phyloP scores from a whole-genome alignment of 2,888 invertebrate species.

The Drosophila flavopinicola region DNA sequence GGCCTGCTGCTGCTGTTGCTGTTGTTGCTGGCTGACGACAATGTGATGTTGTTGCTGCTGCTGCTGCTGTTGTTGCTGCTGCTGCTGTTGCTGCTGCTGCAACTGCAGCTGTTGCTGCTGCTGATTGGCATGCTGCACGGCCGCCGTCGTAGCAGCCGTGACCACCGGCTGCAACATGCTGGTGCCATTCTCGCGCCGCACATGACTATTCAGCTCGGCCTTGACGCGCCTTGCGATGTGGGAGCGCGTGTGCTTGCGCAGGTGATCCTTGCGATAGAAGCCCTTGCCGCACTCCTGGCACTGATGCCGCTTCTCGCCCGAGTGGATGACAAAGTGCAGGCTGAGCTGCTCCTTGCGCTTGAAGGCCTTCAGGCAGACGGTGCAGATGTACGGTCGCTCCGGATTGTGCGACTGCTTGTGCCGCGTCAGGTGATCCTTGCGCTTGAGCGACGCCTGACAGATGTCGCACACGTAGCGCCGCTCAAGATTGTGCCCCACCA shows the following conservation, averaged over 20 bases:
- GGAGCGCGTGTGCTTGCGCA: conserved; percentile 92
- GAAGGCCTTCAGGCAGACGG: conserved; percentile 93
- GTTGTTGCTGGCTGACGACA: conserved; percentile 75
- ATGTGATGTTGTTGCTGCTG: conserved; percentile 74
- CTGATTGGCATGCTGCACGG: conserved; percentile 83
- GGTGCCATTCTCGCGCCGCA: conserved; percentile 83
- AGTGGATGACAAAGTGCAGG: conserved; percentile 94
- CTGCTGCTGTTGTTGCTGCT: conserved; percentile 65
- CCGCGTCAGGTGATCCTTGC: conserved; percentile 93
- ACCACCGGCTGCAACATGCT: conserved; percentile 83
- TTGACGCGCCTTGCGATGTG: conserved; percentile 93
- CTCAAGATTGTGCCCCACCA: conserved; percentile 93
- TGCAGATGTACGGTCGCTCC: conserved; percentile 93
- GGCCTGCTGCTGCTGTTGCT: conserved; percentile 67
- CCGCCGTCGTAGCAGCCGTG: conserved; percentile 77
- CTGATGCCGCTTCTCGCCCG: conserved; percentile 92
- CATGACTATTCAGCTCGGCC: conserved; percentile 86
- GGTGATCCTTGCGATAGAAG: conserved; percentile 94
- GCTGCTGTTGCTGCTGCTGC: conserved; percentile 74
- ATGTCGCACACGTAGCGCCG: conserved; percentile 94
- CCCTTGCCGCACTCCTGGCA: conserved; percentile 95
- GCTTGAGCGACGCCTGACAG: conserved; percentile 93
- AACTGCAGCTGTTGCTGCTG: conserved; percentile 81
- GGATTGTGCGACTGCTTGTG: conserved; percentile 96
- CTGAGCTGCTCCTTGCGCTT: conserved; percentile 95